Conservation (phyloP, 2,797 vertebrate species). For the Danio aesculapii region DNA sequence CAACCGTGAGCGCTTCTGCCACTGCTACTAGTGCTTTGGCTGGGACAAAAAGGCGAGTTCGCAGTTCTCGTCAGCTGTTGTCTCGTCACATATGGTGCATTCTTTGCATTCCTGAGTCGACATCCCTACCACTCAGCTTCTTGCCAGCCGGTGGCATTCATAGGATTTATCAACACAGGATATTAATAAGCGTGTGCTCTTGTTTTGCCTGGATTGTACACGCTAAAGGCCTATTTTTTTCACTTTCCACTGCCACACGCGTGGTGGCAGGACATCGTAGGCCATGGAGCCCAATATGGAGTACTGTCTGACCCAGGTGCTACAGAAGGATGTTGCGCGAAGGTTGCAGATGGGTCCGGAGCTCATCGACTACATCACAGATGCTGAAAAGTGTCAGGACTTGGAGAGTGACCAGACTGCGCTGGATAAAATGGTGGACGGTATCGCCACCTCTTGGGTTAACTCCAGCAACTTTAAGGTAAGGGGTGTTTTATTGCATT, state of each 20-base stretch:
- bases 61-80: conserved; percentile 90
- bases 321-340: conserved; percentile 95
- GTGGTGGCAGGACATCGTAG: conserved; percentile 54
- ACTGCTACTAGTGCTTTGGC: conserved; percentile 82
- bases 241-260: conserved; percentile 49
- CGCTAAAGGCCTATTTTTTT: conserved; percentile 73
- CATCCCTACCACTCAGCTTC: conserved; percentile 83
- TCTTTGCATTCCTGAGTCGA: conserved; percentile 92
- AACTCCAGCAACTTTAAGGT: conserved; percentile 99
- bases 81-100: conserved; percentile 97
- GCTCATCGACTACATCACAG: conserved; percentile 92
- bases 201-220: conserved; percentile 58
- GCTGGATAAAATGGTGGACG: conserved; percentile 97
- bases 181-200: conserved; percentile 68
- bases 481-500: conserved; percentile 61
- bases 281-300: conserved; percentile 94
- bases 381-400: conserved; percentile 93
- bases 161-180: conserved; percentile 75
- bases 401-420: conserved; percentile 95
- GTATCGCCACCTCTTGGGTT: conserved; percentile 94
- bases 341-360: conserved; percentile 96
- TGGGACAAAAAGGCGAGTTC: conserved; percentile 67
- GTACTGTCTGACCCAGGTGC: conserved; percentile 90
- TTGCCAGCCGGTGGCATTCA: conserved; percentile 81
- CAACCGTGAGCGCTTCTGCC: conserved; percentile 71